Evolutionary conservation across 2,888 invertebrate species (phyloP), one percentile per base, ranked within the genome.

Genomic region (Pimpla rufipes): DNA sequence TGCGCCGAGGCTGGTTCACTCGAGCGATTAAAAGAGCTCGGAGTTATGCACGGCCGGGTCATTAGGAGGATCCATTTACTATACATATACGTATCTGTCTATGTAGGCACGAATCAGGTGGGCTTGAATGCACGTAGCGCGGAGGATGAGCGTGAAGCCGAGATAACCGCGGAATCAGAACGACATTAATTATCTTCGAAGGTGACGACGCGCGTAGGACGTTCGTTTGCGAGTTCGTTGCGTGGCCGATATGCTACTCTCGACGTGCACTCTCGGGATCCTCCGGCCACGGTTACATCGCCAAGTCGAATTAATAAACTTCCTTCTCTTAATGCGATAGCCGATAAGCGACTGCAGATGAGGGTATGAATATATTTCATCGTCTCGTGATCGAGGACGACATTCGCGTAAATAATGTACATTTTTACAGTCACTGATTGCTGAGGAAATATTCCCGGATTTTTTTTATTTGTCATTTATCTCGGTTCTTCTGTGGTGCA

Each of bases 181-280:
- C 83, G 86, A 84, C 85, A 82, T 86, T 86, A 86, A 85, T 86
- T 85, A 86, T 83, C 84, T 85, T 85, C 82, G 85, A 81, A 85
- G 85, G 85, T 84, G 86, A 85, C 85, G 86, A 87, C 79, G 73
- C 80, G 81, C 85, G 85, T 86, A 79, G 85, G 83, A 73, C 66
- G 59, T 77, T 74, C 81, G 77, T 77, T 78, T 64, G 76, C 77
- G 64, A 70, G 42, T 42, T 45, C 42, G 62, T 73, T 50, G 74
- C 78, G 45, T 64, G 78, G 29, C 64, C 42, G 35, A 57, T 40
- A 59, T 64, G 37, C 62, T 71, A 10, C 57, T 52, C 70, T 62
- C 59, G 42, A 16, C 59, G 62, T 70, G 45, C 57, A 73, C 42
- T 37, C 18, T 23, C 21, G 29, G 13, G 6, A 45, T 76, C 45